Evolutionary conservation across 2,113 vertebrate genomes (phyloP).

Genomic region (Ramphastos sulfuratus): DNA sequence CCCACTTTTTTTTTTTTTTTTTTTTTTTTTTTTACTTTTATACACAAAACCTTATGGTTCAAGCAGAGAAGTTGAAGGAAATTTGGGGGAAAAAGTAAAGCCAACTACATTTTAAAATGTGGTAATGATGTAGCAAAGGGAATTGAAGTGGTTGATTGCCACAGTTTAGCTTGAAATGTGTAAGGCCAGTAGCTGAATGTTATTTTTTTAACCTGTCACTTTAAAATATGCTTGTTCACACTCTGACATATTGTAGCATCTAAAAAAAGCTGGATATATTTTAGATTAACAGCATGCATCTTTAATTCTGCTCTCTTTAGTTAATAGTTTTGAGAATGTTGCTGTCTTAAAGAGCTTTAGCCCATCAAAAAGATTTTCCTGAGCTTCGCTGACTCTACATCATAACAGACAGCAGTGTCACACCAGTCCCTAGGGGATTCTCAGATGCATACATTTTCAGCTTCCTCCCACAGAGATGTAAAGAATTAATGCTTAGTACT

Average conservation of each 20-base stretch:
- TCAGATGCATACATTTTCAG: neutral
- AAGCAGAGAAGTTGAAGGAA: neutral
- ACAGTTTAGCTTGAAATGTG: neutral
- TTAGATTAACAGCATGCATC: neutral
- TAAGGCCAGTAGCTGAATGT: neutral
- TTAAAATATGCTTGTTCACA: slow-evolving; percentile 17
- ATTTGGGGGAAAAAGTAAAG: neutral
- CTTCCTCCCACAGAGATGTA: slow-evolving; percentile 45
- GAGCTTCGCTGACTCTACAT: slow-evolving; percentile 11
- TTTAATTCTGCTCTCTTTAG: slow-evolving; percentile 5
- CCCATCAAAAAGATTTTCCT: slow-evolving; percentile 18
- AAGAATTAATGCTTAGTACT: slow-evolving; percentile 29
- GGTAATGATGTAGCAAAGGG: neutral
- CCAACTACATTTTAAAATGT: neutral
- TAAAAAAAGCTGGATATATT: neutral
- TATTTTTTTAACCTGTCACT: neutral
- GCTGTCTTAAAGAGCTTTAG: slow-evolving; percentile 3
- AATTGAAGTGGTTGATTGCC: neutral
- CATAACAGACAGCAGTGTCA: slow-evolving; percentile 1
- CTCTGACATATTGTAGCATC: neutral
- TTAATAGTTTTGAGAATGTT: neutral
- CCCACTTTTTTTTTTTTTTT: neutral
- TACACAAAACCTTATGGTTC: neutral
- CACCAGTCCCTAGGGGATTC: neutral
- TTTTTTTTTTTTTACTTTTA: neutral